These are phyloP conservation scores for Chaetodon trifasciatus DNA, from an alignment of 2,797 vertebrate species.

Conservation along the genomic window DNA sequence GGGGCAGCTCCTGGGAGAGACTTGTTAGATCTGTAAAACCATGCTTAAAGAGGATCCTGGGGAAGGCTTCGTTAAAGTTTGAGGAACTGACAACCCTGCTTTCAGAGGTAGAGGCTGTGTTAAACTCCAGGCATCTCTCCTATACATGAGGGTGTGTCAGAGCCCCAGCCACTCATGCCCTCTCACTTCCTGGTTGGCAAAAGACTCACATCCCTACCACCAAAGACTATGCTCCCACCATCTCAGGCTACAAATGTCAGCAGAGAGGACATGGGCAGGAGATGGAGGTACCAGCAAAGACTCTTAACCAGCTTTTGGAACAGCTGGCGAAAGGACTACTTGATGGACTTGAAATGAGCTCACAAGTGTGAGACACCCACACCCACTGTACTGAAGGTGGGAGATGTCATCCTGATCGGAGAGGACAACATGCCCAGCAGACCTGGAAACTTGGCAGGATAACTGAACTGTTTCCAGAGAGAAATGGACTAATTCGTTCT, in stretches of 20 bases:
- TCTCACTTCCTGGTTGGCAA: not conserved
- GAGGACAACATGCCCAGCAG: not conserved
- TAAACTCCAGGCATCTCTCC: not conserved
- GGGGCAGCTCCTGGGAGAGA: not conserved
- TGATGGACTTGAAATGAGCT: not conserved
- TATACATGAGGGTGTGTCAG: not conserved
- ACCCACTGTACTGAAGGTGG: not conserved
- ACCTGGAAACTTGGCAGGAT: not conserved
- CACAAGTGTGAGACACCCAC: not conserved
- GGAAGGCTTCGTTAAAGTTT: not conserved
- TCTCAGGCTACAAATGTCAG: not conserved
- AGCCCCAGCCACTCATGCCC: not conserved
- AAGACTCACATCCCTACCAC: not conserved
- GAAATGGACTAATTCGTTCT: too few relatives aligned
- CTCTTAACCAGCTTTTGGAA: not conserved
- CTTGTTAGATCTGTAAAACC: not conserved
- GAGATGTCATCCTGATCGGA: not conserved
- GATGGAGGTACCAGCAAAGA: not conserved
- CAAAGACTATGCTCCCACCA: not conserved
- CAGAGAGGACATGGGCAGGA: not conserved
- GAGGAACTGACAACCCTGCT: not conserved
- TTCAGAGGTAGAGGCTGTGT: not conserved
- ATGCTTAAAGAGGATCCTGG: not conserved
- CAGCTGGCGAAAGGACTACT: not conserved
- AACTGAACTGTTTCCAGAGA: not conserved